These are phyloP conservation scores for Hypanus sabinus DNA, from an alignment of 2,113 vertebrate species.

Conservation along the genomic window DNA sequence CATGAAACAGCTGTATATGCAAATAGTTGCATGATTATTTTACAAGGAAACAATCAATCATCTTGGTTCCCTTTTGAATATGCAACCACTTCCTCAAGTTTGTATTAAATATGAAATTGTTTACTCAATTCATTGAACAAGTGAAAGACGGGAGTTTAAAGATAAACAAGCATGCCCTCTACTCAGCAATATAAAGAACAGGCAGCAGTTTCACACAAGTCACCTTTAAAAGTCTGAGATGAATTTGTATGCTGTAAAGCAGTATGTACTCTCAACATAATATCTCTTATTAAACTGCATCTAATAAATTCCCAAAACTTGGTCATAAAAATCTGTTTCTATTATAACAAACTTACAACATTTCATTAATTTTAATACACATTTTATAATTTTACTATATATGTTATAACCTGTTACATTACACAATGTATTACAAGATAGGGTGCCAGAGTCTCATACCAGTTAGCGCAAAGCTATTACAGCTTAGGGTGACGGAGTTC, in stretches of 20 bases:
- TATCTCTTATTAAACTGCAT: neutral
- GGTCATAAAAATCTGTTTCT: neutral
- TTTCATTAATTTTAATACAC: neutral
- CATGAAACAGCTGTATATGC: neutral
- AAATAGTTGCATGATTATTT: constrained; percentile 28
- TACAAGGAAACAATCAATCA: constrained; percentile 29
- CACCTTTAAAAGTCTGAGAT: constrained; percentile 1
- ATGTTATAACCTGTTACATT: neutral
- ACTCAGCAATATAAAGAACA: constrained; percentile 3
- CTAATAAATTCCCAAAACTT: constrained; percentile 13
- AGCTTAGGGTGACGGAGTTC: too few species aligned
- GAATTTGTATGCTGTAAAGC: neutral
- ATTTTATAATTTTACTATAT: neutral
- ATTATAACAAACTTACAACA: neutral
- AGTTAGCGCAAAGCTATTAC: too few species aligned
- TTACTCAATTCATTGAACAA: neutral
- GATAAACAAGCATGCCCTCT: neutral
- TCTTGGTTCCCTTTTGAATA: constrained; percentile 8
- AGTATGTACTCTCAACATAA: neutral
- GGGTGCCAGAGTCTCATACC: too few species aligned
- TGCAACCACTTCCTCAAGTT: constrained; percentile 27
- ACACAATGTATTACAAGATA: neutral
- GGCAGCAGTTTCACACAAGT: neutral
- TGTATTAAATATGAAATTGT: constrained; percentile 8
- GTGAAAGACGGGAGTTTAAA: neutral